phyloP scores from a whole-genome alignment of 2,797 vertebrate species.

The Takifugu rubripes region DNA sequence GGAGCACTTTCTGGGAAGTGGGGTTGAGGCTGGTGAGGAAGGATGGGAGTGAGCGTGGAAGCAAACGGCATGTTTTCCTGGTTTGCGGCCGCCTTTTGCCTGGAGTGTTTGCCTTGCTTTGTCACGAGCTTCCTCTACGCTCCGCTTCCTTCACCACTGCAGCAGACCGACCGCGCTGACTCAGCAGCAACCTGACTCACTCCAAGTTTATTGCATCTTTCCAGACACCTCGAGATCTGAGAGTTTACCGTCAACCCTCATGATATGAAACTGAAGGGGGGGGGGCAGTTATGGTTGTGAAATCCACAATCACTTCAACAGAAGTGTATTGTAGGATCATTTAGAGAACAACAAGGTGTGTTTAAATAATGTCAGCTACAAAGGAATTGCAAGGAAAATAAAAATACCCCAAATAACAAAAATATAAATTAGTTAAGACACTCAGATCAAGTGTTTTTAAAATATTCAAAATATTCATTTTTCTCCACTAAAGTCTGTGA shows the following conservation, averaged over 20 bases:
- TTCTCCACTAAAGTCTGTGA: too few species aligned
- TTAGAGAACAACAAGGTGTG: too few species aligned
- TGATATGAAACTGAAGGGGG: too few species aligned
- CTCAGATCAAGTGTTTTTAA: too few species aligned
- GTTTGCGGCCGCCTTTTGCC: conserved; percentile 24
- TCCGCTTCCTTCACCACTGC: conserved; percentile 48
- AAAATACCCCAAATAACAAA: too few species aligned
- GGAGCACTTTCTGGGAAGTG: conserved; percentile 50
- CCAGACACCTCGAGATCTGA: conserved; percentile 40
- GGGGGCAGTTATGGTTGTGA: too few species aligned
- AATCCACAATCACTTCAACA: background rate
- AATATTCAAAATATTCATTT: too few species aligned
- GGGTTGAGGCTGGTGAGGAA: conserved; percentile 29
- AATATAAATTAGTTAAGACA: too few species aligned
- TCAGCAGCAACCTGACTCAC: conserved; percentile 58
- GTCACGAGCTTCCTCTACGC: conserved; percentile 56
- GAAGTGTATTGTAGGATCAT: too few species aligned
- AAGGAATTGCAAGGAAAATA: too few species aligned
- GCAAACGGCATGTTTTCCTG: conserved; percentile 51
- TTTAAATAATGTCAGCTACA: too few species aligned
- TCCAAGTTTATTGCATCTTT: conserved; percentile 37
- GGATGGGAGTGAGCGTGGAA: conserved; percentile 57
- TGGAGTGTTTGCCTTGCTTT: conserved; percentile 42
- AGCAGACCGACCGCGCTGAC: conserved; percentile 60
- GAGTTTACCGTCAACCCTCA: conserved; percentile 28